Conservation (phyloP, 2,113 vertebrate genomes). For the Misgurnus anguillicaudatus region DNA sequence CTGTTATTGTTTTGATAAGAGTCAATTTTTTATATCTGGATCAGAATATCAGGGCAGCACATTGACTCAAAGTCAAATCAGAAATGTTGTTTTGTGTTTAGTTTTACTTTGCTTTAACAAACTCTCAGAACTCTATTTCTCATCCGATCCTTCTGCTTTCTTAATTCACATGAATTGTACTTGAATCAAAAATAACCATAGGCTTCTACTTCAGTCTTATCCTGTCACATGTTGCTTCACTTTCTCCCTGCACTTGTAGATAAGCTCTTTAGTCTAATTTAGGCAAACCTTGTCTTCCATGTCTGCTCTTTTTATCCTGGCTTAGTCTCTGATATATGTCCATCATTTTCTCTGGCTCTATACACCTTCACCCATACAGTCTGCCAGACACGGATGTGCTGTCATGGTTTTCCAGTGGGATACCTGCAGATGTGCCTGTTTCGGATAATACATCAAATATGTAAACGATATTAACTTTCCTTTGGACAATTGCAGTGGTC, state of each 20-base stretch:
- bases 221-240: conserved; percentile 44
- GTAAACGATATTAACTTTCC: background rate
- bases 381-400: conserved; percentile 13
- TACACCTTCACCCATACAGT: background rate
- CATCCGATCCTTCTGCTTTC: background rate
- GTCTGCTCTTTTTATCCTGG: conserved; percentile 54
- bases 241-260: conserved; percentile 50
- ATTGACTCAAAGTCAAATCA: background rate
- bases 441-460: background rate
- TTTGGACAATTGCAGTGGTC: background rate
- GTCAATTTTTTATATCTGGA: background rate
- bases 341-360: conserved; percentile 3
- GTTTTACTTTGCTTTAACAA: conserved; percentile 16
- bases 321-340: conserved; percentile 58
- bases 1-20: conserved; percentile 6
- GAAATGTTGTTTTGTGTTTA: background rate
- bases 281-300: conserved; percentile 31
- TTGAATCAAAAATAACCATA: conserved; percentile 21
- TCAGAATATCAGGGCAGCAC: background rate
- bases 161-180: conserved; percentile 1
- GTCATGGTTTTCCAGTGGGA: background rate
- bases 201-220: conserved; percentile 19
- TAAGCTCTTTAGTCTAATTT: conserved; percentile 72
- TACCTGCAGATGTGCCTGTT: conserved; percentile 15
- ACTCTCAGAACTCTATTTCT: background rate